Evolutionary conservation across 2,113 vertebrate species (phyloP).

Genomic region (Pandion haliaetus): DNA sequence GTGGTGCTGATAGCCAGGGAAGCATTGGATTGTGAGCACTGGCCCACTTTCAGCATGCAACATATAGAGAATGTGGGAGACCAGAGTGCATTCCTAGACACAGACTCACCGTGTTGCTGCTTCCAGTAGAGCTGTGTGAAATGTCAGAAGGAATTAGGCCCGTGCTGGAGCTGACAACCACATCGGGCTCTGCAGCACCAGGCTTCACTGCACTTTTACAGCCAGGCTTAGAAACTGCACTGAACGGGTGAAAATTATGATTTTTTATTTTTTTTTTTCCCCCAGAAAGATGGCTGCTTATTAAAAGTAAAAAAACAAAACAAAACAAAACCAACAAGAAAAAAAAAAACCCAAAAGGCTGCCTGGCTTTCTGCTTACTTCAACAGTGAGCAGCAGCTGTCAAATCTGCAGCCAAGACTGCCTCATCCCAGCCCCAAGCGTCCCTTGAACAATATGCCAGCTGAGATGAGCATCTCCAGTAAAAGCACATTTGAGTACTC

Average conservation of each 20-base stretch:
- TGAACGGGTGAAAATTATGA: background rate
- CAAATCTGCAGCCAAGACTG: background rate
- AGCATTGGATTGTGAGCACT: background rate
- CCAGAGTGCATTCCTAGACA: slow-evolving; percentile 75
- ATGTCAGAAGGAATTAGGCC: slow-evolving; percentile 71
- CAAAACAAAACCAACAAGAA: background rate
- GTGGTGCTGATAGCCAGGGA: background rate
- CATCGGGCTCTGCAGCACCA: background rate
- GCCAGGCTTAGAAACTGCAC: background rate
- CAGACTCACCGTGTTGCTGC: slow-evolving; percentile 70
- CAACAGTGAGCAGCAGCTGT: background rate
- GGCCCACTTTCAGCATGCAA: background rate
- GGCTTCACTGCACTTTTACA: background rate
- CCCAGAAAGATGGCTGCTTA: background rate
- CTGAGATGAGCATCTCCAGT: slow-evolving; percentile 1
- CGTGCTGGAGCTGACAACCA: background rate
- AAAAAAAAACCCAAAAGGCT: background rate
- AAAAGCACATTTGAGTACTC: background rate
- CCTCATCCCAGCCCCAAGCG: background rate
- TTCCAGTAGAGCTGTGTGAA: slow-evolving; percentile 71
- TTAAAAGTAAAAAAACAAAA: background rate
- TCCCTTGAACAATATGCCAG: background rate
- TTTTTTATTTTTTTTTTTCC: background rate
- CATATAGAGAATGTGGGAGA: slow-evolving; percentile 23
- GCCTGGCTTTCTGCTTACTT: background rate